A percentile compares a stretch with the other conserved stretches of the same genome.
phyloP scores from a whole-genome alignment of 2,113 vertebrate species.

The Calyptomena viridis region DNA sequence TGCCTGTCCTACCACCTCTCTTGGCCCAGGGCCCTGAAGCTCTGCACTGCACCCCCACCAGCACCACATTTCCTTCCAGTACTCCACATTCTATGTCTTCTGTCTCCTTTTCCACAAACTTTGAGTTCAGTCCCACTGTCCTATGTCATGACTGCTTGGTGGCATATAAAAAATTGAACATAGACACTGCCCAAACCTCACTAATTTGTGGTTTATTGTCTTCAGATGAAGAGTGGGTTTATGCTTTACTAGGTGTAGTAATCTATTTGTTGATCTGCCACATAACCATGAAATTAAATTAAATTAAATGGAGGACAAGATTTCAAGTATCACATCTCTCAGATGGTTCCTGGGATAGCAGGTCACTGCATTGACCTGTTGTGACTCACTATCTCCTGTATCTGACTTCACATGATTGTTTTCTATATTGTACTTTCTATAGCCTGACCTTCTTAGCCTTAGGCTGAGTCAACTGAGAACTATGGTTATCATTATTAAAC shows the following conservation, averaged over 20 bases:
- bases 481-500: background rate
- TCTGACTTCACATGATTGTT: background rate
- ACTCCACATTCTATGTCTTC: background rate
- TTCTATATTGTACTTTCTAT: background rate
- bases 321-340: background rate
- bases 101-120: background rate
- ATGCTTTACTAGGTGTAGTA: background rate
- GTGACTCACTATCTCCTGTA: background rate
- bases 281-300: background rate
- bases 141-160: background rate
- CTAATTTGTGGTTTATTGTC: background rate
- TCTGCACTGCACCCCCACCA: background rate
- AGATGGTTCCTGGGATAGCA: background rate
- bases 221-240: background rate
- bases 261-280: background rate
- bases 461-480: background rate
- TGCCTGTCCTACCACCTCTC: background rate
- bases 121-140: background rate
- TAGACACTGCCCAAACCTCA: background rate
- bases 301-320: background rate
- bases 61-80: background rate
- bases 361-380: background rate
- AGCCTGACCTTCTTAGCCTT: background rate
- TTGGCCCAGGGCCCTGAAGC: background rate
- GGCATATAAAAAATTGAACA: background rate